phyloP scores from a whole-genome alignment of 64 coral and sea anemone genomes.

The Pocillopora verrucosa region DNA sequence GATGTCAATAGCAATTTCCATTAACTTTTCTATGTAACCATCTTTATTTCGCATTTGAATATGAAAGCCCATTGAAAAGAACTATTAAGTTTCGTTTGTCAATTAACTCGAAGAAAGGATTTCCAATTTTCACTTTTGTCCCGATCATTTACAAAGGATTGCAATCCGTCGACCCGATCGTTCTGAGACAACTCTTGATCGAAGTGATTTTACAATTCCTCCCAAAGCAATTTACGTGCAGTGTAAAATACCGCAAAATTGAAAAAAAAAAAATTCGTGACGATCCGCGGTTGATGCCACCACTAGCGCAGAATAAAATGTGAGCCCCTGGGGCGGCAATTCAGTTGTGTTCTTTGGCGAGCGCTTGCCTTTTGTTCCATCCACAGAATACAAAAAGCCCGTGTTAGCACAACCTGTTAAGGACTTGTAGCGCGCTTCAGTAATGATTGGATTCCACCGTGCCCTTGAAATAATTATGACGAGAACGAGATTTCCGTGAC shows the following conservation, averaged over 20 bases:
- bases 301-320: background rate
- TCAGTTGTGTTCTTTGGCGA: conserved; percentile 43
- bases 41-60: conserved; percentile 55
- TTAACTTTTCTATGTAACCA: conserved; percentile 43
- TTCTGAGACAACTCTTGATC: background rate
- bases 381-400: conserved; percentile 22
- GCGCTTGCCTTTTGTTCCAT: conserved; percentile 36
- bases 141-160: conserved; percentile 29
- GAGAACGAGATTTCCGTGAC: background rate
- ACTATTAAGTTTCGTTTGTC: conserved; percentile 59
- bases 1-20: conserved; percentile 52
- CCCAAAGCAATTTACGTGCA: background rate
- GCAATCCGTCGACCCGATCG: background rate
- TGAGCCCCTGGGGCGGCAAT: conserved; percentile 15
- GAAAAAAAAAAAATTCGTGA: conserved; percentile 10
- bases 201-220: background rate
- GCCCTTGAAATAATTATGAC: background rate
- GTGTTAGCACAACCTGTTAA: conserved; percentile 42
- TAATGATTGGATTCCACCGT: conserved; percentile 12
- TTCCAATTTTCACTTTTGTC: conserved; percentile 49
- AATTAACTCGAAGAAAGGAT: conserved; percentile 37
- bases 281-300: background rate
- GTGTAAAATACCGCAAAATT: background rate
- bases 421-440: conserved; percentile 13
- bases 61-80: conserved; percentile 46